Percentiles rank a stretch among this genome's conserved stretches.
Evolutionary conservation across 2,797 vertebrate species (phyloP).

Genomic region (Chromobotia macracanthus): DNA sequence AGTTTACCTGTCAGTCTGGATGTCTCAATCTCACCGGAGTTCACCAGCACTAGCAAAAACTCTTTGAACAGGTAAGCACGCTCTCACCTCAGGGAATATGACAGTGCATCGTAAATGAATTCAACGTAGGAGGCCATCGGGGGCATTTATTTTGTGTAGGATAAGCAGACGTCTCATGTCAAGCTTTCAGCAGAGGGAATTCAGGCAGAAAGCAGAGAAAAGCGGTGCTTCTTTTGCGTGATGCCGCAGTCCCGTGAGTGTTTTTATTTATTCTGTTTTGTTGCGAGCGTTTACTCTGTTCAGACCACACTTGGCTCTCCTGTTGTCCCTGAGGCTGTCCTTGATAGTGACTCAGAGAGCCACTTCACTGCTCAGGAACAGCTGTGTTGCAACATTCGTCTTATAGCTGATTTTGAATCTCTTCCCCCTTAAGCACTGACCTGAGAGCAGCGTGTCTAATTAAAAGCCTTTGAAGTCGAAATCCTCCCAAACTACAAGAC

Average conservation of each 20-base stretch:
- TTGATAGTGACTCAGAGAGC: constrained; percentile 35
- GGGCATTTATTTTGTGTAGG: not conserved
- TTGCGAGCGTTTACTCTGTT: constrained; percentile 26
- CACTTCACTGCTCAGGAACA: constrained; percentile 37
- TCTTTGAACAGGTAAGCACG: not conserved
- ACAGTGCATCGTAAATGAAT: not conserved
- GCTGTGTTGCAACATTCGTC: constrained; percentile 23
- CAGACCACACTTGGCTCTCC: not conserved
- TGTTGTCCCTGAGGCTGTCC: constrained; percentile 13
- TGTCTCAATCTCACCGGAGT: too few species aligned
- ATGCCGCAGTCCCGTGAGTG: not conserved
- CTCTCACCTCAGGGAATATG: not conserved
- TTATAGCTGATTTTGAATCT: constrained; percentile 39
- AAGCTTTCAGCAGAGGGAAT: not conserved
- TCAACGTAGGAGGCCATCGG: not conserved
- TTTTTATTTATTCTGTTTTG: constrained; percentile 10
- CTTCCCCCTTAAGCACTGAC: constrained; percentile 29
- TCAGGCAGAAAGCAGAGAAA: not conserved
- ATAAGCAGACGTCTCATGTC: constrained; percentile 4
- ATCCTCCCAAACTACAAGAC: constrained; percentile 7
- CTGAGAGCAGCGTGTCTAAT: constrained; percentile 32
- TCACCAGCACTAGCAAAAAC: not conserved
- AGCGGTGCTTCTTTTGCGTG: not conserved
- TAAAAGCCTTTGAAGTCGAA: constrained; percentile 30
- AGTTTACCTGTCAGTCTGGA: constrained; percentile 1